These are phyloP conservation scores for Lindbergichthys nudifrons DNA, from an alignment of 2,797 vertebrate species.

Conservation along the genomic window DNA sequence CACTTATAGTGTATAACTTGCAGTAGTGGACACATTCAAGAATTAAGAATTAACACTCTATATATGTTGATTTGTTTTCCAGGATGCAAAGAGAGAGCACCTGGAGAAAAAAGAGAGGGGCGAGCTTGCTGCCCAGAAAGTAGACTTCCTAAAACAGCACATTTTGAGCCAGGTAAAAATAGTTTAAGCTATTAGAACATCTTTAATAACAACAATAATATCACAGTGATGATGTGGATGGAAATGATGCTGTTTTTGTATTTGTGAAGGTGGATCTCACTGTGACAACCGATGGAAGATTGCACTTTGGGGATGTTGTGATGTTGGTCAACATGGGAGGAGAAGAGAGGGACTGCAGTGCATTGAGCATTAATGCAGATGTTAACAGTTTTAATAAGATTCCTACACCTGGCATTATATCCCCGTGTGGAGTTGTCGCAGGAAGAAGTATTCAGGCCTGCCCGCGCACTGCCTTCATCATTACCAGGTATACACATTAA, in stretches of 20 bases:
- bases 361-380: constrained; percentile 85
- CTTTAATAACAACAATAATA: not conserved
- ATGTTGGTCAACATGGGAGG: constrained; percentile 85
- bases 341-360: constrained; percentile 55
- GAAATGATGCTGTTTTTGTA: not conserved
- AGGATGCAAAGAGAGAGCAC: constrained; percentile 88
- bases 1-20: not conserved
- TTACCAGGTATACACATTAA: constrained; percentile 86
- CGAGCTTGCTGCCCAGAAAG: constrained; percentile 87
- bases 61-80: constrained; percentile 22
- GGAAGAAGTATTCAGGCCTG: constrained; percentile 68
- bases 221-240: not conserved
- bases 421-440: constrained; percentile 85
- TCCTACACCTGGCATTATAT: constrained; percentile 32
- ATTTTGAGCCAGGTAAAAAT: constrained; percentile 86
- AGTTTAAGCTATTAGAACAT: not conserved
- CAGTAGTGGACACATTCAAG: not conserved
- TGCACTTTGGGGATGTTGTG: constrained; percentile 90
- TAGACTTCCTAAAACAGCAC: constrained; percentile 79
- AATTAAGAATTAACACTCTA: not conserved
- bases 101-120: constrained; percentile 86
- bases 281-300: constrained; percentile 79
- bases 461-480: constrained; percentile 86
- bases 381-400: constrained; percentile 64
- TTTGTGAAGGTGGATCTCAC: constrained; percentile 85